phyloP scores from a whole-genome alignment of 2,888 invertebrate species.

The Ectemnius cavifrons region DNA sequence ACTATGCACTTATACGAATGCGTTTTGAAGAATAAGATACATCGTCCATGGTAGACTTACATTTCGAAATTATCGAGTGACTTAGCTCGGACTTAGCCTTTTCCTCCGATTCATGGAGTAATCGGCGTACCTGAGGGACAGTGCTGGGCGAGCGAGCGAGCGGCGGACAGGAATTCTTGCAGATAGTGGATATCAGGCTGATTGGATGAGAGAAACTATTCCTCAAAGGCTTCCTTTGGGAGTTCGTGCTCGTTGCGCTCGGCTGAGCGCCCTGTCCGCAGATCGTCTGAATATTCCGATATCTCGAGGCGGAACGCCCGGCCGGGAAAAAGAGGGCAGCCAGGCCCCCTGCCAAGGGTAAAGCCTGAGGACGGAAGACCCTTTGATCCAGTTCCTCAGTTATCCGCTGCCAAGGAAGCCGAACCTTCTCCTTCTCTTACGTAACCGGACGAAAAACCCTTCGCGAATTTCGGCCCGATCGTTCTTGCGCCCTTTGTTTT shows the following conservation, averaged over 20 bases:
- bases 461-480: not conserved
- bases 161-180: constrained; percentile 35
- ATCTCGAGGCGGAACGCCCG: constrained; percentile 31
- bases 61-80: too few species aligned
- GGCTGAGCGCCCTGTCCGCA: constrained; percentile 38
- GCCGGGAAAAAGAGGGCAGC: not conserved
- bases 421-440: constrained; percentile 5
- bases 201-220: constrained; percentile 45
- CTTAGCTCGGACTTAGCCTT: too few species aligned
- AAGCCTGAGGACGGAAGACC: constrained; percentile 5
- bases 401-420: constrained; percentile 32
- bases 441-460: constrained; percentile 29
- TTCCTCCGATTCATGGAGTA: too few species aligned
- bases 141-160: too few species aligned
- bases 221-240: constrained; percentile 42
- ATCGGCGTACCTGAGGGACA: too few species aligned
- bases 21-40: too few species aligned
- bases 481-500: too few species aligned
- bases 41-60: too few species aligned
- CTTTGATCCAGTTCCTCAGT: constrained; percentile 51
- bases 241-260: constrained; percentile 36
- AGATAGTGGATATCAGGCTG: constrained; percentile 30
- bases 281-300: constrained; percentile 54
- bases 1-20: too few species aligned
- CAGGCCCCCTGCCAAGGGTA: not conserved